Percentiles rank a stretch among this genome's conserved stretches.
Conservation (phyloP, 2,113 vertebrate species). For the Burhinus bistriatus region DNA sequence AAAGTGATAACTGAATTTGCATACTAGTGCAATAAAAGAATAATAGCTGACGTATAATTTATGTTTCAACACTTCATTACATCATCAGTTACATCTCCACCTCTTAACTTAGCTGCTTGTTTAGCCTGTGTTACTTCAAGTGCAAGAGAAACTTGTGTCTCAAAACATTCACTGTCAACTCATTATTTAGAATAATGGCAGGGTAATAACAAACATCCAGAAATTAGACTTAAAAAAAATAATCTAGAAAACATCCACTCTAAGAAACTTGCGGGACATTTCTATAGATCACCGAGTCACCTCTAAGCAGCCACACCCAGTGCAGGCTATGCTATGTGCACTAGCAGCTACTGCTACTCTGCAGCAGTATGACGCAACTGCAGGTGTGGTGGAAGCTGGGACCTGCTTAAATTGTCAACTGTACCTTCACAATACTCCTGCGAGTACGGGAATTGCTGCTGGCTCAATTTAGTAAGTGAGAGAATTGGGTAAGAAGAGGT, state of each 20-base stretch:
- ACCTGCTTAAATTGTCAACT: background rate
- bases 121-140: background rate
- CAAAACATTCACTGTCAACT: background rate
- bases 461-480: background rate
- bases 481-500: background rate
- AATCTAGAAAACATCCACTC: background rate
- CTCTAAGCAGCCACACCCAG: background rate
- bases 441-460: background rate
- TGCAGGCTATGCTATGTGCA: background rate
- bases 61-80: background rate
- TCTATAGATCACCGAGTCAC: background rate
- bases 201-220: background rate
- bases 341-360: background rate
- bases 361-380: background rate
- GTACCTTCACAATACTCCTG: background rate
- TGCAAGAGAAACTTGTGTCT: background rate
- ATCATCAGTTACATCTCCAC: background rate
- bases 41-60: background rate
- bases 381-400: background rate
- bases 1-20: background rate
- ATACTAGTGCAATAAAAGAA: background rate
- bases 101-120: background rate
- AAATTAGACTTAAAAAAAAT: background rate
- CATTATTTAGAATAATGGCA: background rate
- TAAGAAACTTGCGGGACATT: background rate